Percentiles rank a stretch among this genome's conserved stretches.
phyloP scores from a whole-genome alignment of 1,140 invertebrate species.

The Diabrotica virgifera region DNA sequence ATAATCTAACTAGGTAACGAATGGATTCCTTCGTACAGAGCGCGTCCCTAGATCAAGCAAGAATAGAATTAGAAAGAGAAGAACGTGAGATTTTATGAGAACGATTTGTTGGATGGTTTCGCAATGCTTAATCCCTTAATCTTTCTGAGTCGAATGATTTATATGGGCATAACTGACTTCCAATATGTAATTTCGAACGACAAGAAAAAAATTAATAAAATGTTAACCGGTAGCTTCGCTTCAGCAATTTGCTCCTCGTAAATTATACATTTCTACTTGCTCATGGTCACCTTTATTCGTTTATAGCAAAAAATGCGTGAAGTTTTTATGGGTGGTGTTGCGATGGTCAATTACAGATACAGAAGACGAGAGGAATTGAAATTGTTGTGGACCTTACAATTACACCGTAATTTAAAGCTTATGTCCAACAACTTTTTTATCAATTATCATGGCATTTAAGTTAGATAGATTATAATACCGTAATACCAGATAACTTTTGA shows the following conservation, averaged over 20 bases:
- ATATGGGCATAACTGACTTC: constrained; percentile 2
- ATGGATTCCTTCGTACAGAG: no score
- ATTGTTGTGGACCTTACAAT: no score
- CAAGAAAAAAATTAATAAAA: not conserved
- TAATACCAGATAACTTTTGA: no score
- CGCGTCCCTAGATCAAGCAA: no score
- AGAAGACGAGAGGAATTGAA: no score
- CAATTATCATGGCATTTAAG: no score
- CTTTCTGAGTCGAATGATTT: not conserved
- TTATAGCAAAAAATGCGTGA: not conserved
- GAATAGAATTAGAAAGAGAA: no score
- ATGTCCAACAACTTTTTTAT: no score
- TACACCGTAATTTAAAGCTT: no score
- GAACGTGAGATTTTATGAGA: not conserved
- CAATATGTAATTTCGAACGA: not conserved
- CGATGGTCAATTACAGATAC: no score
- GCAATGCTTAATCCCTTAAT: not conserved
- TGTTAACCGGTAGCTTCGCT: not conserved
- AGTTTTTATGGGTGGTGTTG: not conserved
- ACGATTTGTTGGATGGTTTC: not conserved
- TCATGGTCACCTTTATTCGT: not conserved
- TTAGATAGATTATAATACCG: no score
- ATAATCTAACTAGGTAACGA: no score
- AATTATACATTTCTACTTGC: not conserved
- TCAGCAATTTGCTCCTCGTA: not conserved